phyloP scores from a whole-genome alignment of 1,140 invertebrate species.

The Orius laevigatus region DNA sequence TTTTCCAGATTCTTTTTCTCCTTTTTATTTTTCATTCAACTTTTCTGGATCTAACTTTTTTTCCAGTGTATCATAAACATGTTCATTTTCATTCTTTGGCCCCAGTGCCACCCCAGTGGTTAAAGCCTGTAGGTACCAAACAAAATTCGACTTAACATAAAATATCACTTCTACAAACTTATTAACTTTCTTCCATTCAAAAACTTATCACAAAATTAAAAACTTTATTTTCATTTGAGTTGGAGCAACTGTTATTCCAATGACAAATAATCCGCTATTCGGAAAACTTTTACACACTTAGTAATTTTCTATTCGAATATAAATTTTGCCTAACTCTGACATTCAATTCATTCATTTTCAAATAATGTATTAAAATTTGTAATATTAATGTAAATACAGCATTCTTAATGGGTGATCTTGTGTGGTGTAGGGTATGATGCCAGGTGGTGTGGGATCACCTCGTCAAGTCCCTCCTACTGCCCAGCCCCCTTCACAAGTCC shows the following conservation, averaged over 20 bases:
- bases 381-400: not conserved
- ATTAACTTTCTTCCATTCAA: not conserved
- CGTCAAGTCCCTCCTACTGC: slow-evolving; percentile 13
- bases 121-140: too few relatives aligned
- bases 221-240: too few relatives aligned
- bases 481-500: slow-evolving; percentile 11
- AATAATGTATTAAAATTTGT: not conserved
- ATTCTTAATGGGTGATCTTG: not conserved
- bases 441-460: slow-evolving; percentile 16
- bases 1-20: not conserved
- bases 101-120: too few relatives aligned
- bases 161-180: not conserved
- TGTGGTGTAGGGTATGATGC: slow-evolving; percentile 14
- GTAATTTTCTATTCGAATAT: not conserved
- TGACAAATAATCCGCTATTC: too few relatives aligned
- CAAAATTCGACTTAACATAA: too few relatives aligned
- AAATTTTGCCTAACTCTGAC: not conserved
- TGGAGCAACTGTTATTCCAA: too few relatives aligned
- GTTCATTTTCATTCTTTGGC: too few relatives aligned
- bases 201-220: too few relatives aligned
- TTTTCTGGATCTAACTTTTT: not conserved
- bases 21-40: not conserved
- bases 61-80: not conserved
- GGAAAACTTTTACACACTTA: too few relatives aligned
- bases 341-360: not conserved